Evolutionary conservation across 1,140 invertebrate species (phyloP).

Genomic region (Diabrotica undecimpunctata): DNA sequence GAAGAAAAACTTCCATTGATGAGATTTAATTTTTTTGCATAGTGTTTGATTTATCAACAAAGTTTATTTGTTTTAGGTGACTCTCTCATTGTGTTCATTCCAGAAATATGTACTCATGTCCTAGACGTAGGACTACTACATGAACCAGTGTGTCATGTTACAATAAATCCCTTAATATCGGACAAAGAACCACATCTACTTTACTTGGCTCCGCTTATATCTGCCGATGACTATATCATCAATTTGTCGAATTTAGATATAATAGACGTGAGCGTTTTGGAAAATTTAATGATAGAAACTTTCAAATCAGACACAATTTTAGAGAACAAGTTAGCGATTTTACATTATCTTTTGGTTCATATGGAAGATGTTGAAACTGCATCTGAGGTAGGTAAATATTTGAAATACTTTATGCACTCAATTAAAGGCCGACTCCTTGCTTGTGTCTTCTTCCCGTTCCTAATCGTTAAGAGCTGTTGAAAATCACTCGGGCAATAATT

Average conservation of each 20-base stretch:
- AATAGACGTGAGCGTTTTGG: constrained; percentile 60
- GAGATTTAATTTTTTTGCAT: no score
- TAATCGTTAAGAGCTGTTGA: no score
- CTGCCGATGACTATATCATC: constrained; percentile 57
- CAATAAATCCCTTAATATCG: constrained; percentile 54
- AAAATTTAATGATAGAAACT: constrained; percentile 60
- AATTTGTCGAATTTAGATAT: constrained; percentile 69
- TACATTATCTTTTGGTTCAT: constrained; percentile 77
- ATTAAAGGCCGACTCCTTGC: no score
- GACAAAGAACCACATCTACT: constrained; percentile 56
- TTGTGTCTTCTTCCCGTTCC: no score
- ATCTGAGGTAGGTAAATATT: constrained; percentile 53
- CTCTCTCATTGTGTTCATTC: constrained; percentile 72
- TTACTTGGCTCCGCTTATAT: constrained; percentile 60
- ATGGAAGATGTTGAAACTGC: constrained; percentile 66
- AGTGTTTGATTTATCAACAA: no score
- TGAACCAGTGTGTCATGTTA: constrained; percentile 75
- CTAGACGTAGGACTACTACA: constrained; percentile 75
- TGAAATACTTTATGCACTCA: no score
- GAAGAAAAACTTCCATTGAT: no score
- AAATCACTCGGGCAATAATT: no score
- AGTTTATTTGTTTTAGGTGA: constrained; percentile 53
- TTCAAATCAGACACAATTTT: constrained; percentile 62
- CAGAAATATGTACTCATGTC: constrained; percentile 73
- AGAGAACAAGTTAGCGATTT: constrained; percentile 68